These are phyloP conservation scores for Harpegnathos saltator DNA, from an alignment of 1,140 invertebrate species.

Conservation along the genomic window DNA sequence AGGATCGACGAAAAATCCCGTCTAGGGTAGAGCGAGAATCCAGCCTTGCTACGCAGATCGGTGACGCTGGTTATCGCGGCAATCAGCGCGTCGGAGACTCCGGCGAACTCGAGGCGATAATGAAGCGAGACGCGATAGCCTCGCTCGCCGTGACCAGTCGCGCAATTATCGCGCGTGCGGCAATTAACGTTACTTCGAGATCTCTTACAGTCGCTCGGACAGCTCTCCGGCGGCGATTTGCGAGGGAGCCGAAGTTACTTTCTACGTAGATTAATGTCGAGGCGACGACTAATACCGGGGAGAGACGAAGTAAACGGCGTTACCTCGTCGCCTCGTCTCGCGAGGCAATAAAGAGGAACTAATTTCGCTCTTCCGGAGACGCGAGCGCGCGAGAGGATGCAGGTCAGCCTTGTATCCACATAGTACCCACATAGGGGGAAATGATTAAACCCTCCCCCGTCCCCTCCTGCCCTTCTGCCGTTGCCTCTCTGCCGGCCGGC, in stretches of 20 bases:
- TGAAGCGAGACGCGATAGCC: too few relatives aligned
- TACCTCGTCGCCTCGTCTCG: conserved; percentile 34
- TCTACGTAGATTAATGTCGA: conserved; percentile 38
- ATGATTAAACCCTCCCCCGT: conserved; percentile 33
- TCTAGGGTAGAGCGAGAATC: too few relatives aligned
- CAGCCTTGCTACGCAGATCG: too few relatives aligned
- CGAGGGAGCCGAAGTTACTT: conserved; percentile 30
- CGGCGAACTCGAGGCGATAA: too few relatives aligned
- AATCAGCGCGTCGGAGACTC: too few relatives aligned
- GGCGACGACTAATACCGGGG: conserved; percentile 10
- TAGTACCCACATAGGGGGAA: conserved; percentile 16
- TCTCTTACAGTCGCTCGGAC: not conserved
- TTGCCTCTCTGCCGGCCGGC: too few relatives aligned
- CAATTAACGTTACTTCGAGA: not conserved
- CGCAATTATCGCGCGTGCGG: too few relatives aligned
- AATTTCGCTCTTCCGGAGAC: conserved; percentile 41
- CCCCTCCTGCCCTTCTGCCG: too few relatives aligned
- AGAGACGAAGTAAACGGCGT: conserved; percentile 41
- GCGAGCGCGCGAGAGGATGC: conserved; percentile 9
- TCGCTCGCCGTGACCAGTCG: too few relatives aligned
- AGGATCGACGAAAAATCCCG: too few relatives aligned
- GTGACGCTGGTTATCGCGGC: too few relatives aligned
- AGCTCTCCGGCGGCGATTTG: conserved; percentile 19
- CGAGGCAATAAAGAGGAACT: conserved; percentile 55
- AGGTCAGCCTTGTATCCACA: conserved; percentile 37